Percentiles rank a stretch among this genome's conserved stretches.
Evolutionary conservation across 2,888 invertebrate genomes (phyloP).

Genomic region (Torymus auratus): DNA sequence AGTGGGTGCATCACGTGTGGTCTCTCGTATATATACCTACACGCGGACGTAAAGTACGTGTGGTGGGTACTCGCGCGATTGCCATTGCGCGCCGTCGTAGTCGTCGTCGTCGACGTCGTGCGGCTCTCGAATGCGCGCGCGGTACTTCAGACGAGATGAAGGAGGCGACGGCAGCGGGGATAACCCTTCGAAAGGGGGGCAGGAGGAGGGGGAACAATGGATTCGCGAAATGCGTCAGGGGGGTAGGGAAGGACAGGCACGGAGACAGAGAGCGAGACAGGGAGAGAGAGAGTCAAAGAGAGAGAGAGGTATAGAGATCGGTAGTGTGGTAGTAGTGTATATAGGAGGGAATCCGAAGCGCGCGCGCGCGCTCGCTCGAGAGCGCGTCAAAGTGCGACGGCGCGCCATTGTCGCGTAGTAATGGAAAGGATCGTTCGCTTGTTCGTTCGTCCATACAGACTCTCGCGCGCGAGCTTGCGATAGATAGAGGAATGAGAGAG

Average conservation of each 20-base stretch:
- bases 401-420: conserved; percentile 71
- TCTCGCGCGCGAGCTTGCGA: conserved; percentile 1
- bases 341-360: conserved; percentile 56
- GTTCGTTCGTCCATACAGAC: conserved; percentile 49
- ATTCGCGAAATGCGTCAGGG: conserved; percentile 59
- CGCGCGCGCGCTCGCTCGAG: conserved; percentile 38
- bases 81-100: conserved; percentile 28
- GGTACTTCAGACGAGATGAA: conserved; percentile 51
- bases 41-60: too few species aligned
- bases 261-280: conserved; percentile 28
- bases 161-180: conserved; percentile 28
- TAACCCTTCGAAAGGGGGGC: conserved; percentile 44
- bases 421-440: conserved; percentile 75
- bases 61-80: conserved; percentile 11
- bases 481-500: conserved; percentile 7
- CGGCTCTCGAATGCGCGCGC: conserved; percentile 31
- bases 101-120: conserved; percentile 30
- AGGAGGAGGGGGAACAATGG: conserved; percentile 57
- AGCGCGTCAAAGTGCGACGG: conserved; percentile 65
- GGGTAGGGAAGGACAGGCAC: background rate
- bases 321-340: background rate
- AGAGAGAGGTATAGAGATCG: conserved; percentile 28
- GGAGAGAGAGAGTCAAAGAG: background rate
- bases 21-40: too few species aligned
- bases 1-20: too few species aligned